phyloP scores from a whole-genome alignment of 2,888 invertebrate genomes.

The Nomada ruficornis region DNA sequence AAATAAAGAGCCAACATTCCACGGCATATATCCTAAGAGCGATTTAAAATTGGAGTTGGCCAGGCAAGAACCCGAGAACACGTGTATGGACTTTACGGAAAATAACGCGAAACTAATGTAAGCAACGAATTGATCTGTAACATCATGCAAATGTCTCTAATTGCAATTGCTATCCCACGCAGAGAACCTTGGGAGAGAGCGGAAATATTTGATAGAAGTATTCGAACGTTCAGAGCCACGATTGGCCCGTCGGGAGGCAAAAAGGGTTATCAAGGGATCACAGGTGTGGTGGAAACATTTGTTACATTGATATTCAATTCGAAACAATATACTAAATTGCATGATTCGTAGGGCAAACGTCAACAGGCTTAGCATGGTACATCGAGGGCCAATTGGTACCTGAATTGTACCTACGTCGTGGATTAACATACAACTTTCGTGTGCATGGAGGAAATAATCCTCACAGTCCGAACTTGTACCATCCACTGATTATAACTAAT shows the following conservation, averaged over 20 bases:
- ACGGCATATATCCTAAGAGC: slow-evolving; percentile 91
- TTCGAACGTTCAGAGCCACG: slow-evolving; percentile 92
- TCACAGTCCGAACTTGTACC: slow-evolving; percentile 93
- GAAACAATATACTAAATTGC: neutral
- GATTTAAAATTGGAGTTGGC: slow-evolving; percentile 89
- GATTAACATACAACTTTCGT: slow-evolving; percentile 93
- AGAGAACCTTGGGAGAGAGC: slow-evolving; percentile 85
- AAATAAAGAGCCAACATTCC: slow-evolving; percentile 92
- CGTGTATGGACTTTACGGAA: slow-evolving; percentile 91
- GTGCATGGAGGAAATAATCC: slow-evolving; percentile 95
- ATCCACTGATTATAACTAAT: slow-evolving; percentile 95
- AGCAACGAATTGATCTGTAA: neutral
- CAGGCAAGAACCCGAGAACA: slow-evolving; percentile 87
- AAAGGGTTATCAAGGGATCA: slow-evolving; percentile 91
- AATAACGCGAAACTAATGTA: slow-evolving; percentile 76
- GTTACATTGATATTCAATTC: too few species aligned
- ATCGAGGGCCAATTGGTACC: slow-evolving; percentile 95
- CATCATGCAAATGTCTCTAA: neutral
- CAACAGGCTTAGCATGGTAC: slow-evolving; percentile 94
- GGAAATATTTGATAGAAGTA: slow-evolving; percentile 86
- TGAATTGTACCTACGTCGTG: slow-evolving; percentile 94
- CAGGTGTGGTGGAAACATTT: slow-evolving; percentile 84
- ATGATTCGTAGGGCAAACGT: slow-evolving; percentile 86
- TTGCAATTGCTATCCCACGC: slow-evolving; percentile 3
- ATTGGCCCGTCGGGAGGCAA: slow-evolving; percentile 94